Evolutionary conservation across 2,797 vertebrate genomes (phyloP).

Genomic region (Spea hammondii): DNA sequence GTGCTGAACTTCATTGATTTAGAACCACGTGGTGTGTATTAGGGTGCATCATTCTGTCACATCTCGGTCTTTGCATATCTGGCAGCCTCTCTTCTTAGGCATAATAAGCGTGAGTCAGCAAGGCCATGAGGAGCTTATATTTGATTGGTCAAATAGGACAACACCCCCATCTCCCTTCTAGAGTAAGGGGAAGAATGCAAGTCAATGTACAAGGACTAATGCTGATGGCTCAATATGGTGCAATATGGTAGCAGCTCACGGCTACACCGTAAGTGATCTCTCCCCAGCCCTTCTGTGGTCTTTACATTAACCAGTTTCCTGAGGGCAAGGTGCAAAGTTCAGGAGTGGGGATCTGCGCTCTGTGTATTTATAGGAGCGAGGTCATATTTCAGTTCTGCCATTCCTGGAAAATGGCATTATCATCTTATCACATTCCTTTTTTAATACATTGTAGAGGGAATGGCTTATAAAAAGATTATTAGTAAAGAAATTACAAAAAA

Average conservation of each 20-base stretch:
- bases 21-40: background rate
- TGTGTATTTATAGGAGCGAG: too few relatives aligned
- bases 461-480: too few relatives aligned
- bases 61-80: background rate
- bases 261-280: too few relatives aligned
- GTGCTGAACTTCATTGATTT: background rate
- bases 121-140: background rate
- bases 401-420: too few relatives aligned
- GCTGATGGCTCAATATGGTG: background rate
- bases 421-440: too few relatives aligned
- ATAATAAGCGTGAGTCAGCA: conserved; percentile 44
- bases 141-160: conserved; percentile 11
- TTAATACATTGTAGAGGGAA: too few relatives aligned
- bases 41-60: background rate
- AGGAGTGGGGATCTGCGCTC: background rate
- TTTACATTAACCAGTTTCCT: too few relatives aligned
- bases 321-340: background rate
- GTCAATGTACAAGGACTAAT: background rate
- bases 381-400: too few relatives aligned
- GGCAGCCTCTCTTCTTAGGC: background rate
- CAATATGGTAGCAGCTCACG: background rate
- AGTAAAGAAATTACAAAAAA: too few relatives aligned
- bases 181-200: background rate
- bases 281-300: too few relatives aligned
- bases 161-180: background rate